These are phyloP conservation scores for Vulpes ferrilata DNA, from an alignment of 2,113 vertebrate genomes.

Conservation along the genomic window DNA sequence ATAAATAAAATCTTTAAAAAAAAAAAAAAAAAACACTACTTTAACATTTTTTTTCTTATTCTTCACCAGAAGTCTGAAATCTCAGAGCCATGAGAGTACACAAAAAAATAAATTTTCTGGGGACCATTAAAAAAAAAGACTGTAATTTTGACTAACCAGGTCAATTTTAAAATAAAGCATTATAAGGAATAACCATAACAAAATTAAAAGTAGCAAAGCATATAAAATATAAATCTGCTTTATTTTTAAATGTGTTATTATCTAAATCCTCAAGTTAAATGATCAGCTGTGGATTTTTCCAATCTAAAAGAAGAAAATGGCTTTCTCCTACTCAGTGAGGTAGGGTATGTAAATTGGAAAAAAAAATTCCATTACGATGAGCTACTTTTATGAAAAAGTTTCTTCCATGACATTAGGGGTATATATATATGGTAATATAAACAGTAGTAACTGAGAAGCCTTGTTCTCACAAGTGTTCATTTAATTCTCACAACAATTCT, in stretches of 20 bases:
- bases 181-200: slow-evolving; percentile 16
- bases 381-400: slow-evolving; percentile 28
- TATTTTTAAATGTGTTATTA: slow-evolving; percentile 50
- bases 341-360: not conserved
- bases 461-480: slow-evolving; percentile 1
- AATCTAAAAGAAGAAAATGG: slow-evolving; percentile 56
- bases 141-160: not conserved
- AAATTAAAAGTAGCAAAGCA: slow-evolving; percentile 14
- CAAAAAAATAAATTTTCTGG: slow-evolving; percentile 8
- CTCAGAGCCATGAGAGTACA: not conserved
- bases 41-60: not conserved
- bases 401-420: not conserved
- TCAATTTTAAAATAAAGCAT: not conserved
- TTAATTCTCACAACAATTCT: slow-evolving; percentile 56
- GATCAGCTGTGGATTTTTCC: not conserved
- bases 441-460: not conserved
- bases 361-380: not conserved
- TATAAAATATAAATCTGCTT: slow-evolving; percentile 39
- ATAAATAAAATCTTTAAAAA: too few relatives aligned
- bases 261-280: slow-evolving; percentile 49
- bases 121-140: not conserved
- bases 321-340: not conserved
- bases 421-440: not conserved
- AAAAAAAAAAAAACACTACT: too few relatives aligned
- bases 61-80: slow-evolving; percentile 7